Evolutionary conservation across 2,888 invertebrate genomes (phyloP).

Genomic region (Drosophila austrosaltans): DNA sequence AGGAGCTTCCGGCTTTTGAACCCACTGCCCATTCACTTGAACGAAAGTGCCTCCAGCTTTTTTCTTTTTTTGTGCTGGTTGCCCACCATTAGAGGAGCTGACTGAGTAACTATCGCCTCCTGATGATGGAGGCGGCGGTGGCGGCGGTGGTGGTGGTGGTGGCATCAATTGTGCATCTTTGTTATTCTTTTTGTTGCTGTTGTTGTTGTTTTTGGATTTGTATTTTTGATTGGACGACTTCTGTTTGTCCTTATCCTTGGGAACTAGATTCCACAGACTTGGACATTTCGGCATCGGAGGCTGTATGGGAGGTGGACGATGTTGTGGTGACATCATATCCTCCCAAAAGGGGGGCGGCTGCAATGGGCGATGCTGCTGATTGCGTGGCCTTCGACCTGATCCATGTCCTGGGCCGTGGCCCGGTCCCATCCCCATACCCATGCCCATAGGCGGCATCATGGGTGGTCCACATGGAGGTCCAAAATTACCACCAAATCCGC

Average conservation of each 20-base stretch:
- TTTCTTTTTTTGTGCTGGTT: conserved; percentile 44
- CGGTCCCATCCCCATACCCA: conserved; percentile 28
- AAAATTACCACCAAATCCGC: conserved; percentile 52
- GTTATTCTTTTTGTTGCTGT: conserved; percentile 30
- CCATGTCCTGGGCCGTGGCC: conserved; percentile 28
- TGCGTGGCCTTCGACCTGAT: conserved; percentile 16
- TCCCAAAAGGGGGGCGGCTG: conserved; percentile 74
- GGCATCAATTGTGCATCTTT: conserved; percentile 49
- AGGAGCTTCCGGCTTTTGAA: conserved; percentile 66
- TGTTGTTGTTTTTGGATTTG: conserved; percentile 23
- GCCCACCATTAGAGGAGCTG: conserved; percentile 22
- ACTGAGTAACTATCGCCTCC: conserved; percentile 4
- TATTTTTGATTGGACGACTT: conserved; percentile 25
- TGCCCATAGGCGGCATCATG: conserved; percentile 38
- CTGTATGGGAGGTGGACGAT: conserved; percentile 62
- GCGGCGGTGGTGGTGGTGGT: conserved; percentile 61
- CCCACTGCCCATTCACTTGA: conserved; percentile 67
- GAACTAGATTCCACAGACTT: conserved; percentile 63
- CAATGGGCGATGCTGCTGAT: conserved; percentile 44
- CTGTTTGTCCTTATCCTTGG: conserved; percentile 52
- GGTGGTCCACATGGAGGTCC: conserved; percentile 35
- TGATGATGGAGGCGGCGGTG: conserved; percentile 28
- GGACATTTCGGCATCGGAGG: conserved; percentile 73
- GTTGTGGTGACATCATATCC: conserved; percentile 68
- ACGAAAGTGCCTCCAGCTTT: conserved; percentile 55